Conservation (phyloP, 2,113 vertebrate species). For the Loxodonta africana region DNA sequence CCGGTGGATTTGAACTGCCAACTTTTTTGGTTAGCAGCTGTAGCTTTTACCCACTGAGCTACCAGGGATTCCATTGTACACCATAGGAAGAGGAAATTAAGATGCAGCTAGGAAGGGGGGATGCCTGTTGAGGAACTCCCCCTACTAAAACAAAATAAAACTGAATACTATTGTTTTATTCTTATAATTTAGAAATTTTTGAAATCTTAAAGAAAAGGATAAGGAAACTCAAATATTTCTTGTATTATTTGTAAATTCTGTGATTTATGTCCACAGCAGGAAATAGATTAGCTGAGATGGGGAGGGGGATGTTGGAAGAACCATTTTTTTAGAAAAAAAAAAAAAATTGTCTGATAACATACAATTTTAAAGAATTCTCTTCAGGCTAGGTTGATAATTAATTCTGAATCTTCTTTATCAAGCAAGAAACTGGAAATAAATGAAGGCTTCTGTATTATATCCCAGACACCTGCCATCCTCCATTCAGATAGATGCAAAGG, state of each 20-base stretch:
- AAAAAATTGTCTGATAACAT: constrained; percentile 27
- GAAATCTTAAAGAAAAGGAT: neutral
- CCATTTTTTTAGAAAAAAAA: neutral
- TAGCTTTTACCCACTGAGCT: too few species aligned
- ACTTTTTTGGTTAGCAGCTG: too few species aligned
- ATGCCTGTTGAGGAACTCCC: neutral
- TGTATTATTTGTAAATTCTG: neutral
- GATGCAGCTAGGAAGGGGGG: neutral
- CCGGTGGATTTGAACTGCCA: too few species aligned
- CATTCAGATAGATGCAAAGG: constrained; percentile 11
- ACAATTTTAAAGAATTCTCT: constrained; percentile 31
- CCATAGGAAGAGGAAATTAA: neutral
- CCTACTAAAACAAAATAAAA: neutral
- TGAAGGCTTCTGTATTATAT: neutral
- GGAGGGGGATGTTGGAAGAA: neutral
- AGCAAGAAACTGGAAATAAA: constrained; percentile 59
- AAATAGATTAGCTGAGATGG: neutral
- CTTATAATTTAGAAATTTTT: neutral
- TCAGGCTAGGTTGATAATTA: constrained; percentile 27
- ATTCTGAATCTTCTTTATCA: constrained; percentile 61
- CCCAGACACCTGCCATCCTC: constrained; percentile 8
- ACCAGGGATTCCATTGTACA: neutral
- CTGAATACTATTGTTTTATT: neutral
- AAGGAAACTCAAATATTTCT: constrained; percentile 12
- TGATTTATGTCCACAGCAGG: neutral